Percentiles rank a stretch among this genome's conserved stretches.
Conservation (phyloP, 35 echinoderm and acorn worm species). For the Ptychodera flava region DNA sequence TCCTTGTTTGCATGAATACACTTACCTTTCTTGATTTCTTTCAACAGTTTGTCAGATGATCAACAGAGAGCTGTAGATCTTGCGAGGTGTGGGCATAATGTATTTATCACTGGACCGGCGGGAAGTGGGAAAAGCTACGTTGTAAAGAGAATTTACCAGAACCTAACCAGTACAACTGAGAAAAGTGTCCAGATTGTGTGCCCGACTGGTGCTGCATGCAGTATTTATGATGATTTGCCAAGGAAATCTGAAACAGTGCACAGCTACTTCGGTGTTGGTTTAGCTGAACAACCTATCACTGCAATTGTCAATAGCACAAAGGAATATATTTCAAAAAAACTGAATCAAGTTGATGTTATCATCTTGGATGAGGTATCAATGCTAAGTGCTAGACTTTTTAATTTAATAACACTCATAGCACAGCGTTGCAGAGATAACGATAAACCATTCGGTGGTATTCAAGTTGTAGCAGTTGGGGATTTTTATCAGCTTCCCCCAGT, state of each 20-base stretch:
- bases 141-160: background rate
- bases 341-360: background rate
- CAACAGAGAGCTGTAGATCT: background rate
- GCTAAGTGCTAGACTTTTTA: background rate
- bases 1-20: no score
- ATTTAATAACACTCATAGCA: no score
- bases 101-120: background rate
- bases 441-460: background rate
- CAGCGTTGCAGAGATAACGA: background rate
- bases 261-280: background rate
- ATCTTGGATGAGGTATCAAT: background rate
- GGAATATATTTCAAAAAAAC: background rate
- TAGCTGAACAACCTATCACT: background rate
- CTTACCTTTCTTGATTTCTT: no score
- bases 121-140: background rate
- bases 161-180: background rate
- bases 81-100: background rate
- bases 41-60: background rate
- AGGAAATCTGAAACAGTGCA: background rate
- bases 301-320: background rate
- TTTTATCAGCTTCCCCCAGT: background rate
- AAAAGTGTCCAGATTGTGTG: background rate
- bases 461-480: background rate
- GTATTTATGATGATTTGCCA: background rate
- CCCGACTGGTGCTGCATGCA: background rate